Conservation (phyloP, 1,140 invertebrate species). For the Vanessa tameamea region DNA sequence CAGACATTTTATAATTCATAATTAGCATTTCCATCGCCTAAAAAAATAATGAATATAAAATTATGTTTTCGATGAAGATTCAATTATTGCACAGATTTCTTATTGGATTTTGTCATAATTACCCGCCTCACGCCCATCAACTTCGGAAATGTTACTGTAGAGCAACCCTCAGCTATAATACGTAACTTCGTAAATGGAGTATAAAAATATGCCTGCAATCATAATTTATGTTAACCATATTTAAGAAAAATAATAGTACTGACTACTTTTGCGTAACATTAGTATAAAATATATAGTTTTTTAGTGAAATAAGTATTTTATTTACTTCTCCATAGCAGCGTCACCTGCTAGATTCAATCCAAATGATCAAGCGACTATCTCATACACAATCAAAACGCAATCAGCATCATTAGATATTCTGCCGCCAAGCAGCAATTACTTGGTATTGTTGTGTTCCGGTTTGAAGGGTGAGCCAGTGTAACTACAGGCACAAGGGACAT, state of each 20-base stretch:
- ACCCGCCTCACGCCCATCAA: slow-evolving; percentile 90
- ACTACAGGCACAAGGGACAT: too few relatives aligned
- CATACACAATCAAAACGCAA: too few relatives aligned
- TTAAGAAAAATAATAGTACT: neutral
- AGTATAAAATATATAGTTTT: neutral
- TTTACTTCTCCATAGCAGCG: too few relatives aligned
- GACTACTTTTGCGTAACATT: neutral
- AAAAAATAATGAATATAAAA: slow-evolving; percentile 41
- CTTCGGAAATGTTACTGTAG: slow-evolving; percentile 90
- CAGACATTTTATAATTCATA: slow-evolving; percentile 89
- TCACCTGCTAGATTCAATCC: too few relatives aligned
- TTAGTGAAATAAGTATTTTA: too few relatives aligned
- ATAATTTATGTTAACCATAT: slow-evolving; percentile 11
- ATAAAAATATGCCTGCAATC: slow-evolving; percentile 89
- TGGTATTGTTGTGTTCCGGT: too few relatives aligned
- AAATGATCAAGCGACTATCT: too few relatives aligned
- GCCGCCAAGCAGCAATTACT: too few relatives aligned
- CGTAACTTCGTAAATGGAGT: slow-evolving; percentile 92
- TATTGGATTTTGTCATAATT: slow-evolving; percentile 6
- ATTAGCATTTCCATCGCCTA: slow-evolving; percentile 91
- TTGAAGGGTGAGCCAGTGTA: too few relatives aligned
- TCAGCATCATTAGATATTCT: too few relatives aligned
- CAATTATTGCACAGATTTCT: too few relatives aligned
- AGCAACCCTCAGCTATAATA: slow-evolving; percentile 91
- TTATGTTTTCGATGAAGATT: neutral